Base-by-base conservation (phyloP, 92 coral and sea anemone species). In the Actinostola sp. region DNA sequence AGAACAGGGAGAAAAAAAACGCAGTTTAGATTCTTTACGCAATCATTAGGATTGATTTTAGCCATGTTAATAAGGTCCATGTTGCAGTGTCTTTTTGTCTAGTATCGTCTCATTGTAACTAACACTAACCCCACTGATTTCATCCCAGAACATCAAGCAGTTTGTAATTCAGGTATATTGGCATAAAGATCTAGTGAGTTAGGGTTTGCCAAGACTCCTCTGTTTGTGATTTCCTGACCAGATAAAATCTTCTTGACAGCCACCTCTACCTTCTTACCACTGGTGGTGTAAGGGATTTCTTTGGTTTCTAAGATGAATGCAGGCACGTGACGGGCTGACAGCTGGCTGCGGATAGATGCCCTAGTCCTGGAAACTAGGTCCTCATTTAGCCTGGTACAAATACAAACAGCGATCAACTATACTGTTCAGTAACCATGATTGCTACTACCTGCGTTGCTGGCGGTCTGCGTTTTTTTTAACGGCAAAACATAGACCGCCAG, bases 221-320 rank as follows among this genome's bases (percentile, higher is more conserved):
- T 85, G 87, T 86, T 87, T 12, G 69, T 79, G 42, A 95, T 67
- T 14, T 77, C 67, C 50, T 85, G 95, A 28, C 99, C 97, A 3
- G 89, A 92, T 30, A 95, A 72, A 33, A 95, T 91, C 48, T 88
- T 81, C 83, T 91, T 95, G 26, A 95, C 99, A 2, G 97, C 99
- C 0, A 95, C 95, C 48, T 95, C 99, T 25, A 95, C 97, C 77
- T 95, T 95, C 70, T 95, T 95, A 10, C 99, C 99, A 46, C 94
- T 95, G 14, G 95, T 77, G 20, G 99, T 95, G 89, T 91, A 89
- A n/a, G 99, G 99, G 26, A 95, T 95, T 75, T 95, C 99, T 46
- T 77, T 84, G 14, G 90, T 95, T 70, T 85, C 97, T 33, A 95
- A 72, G 30, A 95, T 74, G 46, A 83, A 34, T 33, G 93, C 86